phyloP scores from a whole-genome alignment of 2,797 vertebrate genomes.

The Chrysocyon brachyurus region DNA sequence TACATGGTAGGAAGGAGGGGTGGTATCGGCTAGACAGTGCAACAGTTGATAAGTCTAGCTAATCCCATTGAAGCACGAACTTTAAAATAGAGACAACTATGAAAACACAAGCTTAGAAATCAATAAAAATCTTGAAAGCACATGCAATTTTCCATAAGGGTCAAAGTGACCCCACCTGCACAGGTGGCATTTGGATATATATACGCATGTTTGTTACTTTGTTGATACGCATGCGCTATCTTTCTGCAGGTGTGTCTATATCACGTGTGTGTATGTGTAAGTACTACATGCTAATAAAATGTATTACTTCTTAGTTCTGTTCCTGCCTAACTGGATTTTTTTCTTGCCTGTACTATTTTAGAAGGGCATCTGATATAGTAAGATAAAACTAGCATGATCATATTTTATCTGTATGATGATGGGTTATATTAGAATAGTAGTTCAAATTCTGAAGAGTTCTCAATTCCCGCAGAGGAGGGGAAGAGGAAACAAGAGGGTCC shows the following conservation, averaged over 20 bases:
- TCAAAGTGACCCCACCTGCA: not conserved
- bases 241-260: not conserved
- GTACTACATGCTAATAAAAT: not conserved
- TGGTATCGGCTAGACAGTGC: not conserved
- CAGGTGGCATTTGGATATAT: not conserved
- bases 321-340: not conserved
- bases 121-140: not conserved
- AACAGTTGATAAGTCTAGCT: not conserved
- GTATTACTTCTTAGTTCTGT: not conserved
- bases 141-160: not conserved
- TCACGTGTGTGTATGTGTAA: not conserved
- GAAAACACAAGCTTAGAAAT: not conserved
- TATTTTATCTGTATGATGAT: not conserved
- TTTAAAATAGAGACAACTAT: not conserved
- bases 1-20: not conserved
- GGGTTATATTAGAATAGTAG: not conserved
- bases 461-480: not conserved
- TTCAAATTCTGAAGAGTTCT: not conserved
- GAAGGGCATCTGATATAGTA: not conserved
- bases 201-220: not conserved
- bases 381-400: not conserved
- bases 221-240: not conserved
- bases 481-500: not conserved
- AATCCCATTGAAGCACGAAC: not conserved
- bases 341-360: not conserved